These are phyloP conservation scores for Grapholita molesta DNA, from an alignment of 1,140 invertebrate genomes.

Conservation along the genomic window DNA sequence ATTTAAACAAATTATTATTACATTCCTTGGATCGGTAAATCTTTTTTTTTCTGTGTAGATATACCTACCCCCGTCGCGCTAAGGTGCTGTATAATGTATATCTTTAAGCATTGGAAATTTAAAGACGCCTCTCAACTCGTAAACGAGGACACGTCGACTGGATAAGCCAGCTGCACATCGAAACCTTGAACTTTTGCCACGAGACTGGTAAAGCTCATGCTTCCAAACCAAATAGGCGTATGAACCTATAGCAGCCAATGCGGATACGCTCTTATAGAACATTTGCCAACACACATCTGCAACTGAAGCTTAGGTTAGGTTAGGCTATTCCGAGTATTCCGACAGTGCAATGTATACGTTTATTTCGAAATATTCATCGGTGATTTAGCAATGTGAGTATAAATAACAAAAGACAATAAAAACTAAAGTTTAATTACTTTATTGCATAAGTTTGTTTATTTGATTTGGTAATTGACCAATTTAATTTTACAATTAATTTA, in stretches of 20 bases:
- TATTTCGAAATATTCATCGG: not conserved
- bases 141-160: not conserved
- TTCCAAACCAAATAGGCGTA: not conserved
- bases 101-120: not conserved
- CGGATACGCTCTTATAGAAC: not conserved
- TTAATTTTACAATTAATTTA: not conserved
- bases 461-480: not conserved
- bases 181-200: slow-evolving; percentile 11
- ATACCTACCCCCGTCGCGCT: not conserved
- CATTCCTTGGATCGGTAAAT: no score
- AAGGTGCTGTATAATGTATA: not conserved
- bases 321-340: no score
- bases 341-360: not conserved
- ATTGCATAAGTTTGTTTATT: not conserved
- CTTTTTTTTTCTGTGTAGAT: no score
- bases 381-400: not conserved
- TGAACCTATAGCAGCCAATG: not conserved
- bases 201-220: not conserved
- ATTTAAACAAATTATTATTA: no score
- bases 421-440: not conserved
- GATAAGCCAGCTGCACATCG: slow-evolving; percentile 3
- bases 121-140: not conserved
- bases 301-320: not conserved
- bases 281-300: not conserved
- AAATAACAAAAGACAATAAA: not conserved